These are phyloP conservation scores for Brachymystax lenok DNA, from an alignment of 2,797 vertebrate species.

Conservation along the genomic window DNA sequence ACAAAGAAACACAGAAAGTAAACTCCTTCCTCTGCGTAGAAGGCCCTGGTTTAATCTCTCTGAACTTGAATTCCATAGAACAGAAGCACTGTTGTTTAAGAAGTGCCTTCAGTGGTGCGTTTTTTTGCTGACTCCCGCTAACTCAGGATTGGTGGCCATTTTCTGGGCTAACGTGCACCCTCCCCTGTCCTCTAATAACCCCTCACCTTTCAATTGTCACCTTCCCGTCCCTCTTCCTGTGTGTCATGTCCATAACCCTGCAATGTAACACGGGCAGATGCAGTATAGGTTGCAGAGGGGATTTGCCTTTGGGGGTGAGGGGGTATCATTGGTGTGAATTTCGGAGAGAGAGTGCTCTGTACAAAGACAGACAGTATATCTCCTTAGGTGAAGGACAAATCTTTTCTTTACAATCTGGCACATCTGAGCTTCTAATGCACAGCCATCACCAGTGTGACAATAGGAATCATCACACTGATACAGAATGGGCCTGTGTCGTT, in stretches of 20 bases:
- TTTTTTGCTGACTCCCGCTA: slow-evolving; percentile 85
- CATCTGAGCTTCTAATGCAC: slow-evolving; percentile 47
- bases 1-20: slow-evolving; percentile 43
- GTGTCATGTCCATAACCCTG: slow-evolving; percentile 14
- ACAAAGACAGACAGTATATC: slow-evolving; percentile 51
- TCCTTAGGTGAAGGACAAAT: slow-evolving; percentile 56
- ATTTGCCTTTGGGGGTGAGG: slow-evolving; percentile 19
- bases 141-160: slow-evolving; percentile 92
- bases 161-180: slow-evolving; percentile 49
- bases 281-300: slow-evolving; percentile 51
- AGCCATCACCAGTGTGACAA: slow-evolving; percentile 56
- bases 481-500: slow-evolving; percentile 50
- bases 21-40: slow-evolving; percentile 74
- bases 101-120: slow-evolving; percentile 96
- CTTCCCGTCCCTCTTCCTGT: slow-evolving; percentile 42
- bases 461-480: slow-evolving; percentile 43
- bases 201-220: slow-evolving; percentile 28
- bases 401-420: slow-evolving; percentile 26
- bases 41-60: slow-evolving; percentile 78
- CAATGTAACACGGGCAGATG: slow-evolving; percentile 15
- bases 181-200: neutral
- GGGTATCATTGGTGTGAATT: slow-evolving; percentile 18
- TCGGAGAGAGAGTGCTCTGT: slow-evolving; percentile 55
- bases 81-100: slow-evolving; percentile 93
- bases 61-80: slow-evolving; percentile 91